Evolutionary conservation across 2,888 invertebrate species (phyloP).

Genomic region (Drosophila eohydei): DNA sequence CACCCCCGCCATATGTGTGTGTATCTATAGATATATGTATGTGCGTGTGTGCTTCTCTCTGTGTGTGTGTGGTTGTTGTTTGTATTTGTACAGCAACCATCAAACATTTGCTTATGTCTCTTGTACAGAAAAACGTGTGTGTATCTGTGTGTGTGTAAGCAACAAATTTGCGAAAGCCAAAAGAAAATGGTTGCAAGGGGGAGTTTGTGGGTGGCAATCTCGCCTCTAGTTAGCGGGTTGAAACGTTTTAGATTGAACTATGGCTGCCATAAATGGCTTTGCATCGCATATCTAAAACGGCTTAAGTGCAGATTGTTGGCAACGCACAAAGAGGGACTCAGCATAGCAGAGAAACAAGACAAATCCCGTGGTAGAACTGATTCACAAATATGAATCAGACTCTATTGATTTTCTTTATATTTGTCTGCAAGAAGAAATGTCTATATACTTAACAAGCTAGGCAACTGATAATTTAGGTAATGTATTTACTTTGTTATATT

Average conservation of each 20-base stretch:
- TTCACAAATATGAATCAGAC: constrained; percentile 5
- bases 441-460: background rate
- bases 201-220: constrained; percentile 60
- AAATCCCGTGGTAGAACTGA: constrained; percentile 5
- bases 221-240: constrained; percentile 70
- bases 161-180: constrained; percentile 70
- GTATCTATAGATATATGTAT: constrained; percentile 14
- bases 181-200: constrained; percentile 71
- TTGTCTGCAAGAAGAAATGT: background rate
- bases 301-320: constrained; percentile 71
- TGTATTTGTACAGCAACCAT: constrained; percentile 83
- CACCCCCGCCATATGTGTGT: constrained; percentile 55
- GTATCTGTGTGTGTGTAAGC: constrained; percentile 29
- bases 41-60: constrained; percentile 14
- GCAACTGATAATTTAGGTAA: background rate
- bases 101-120: constrained; percentile 77
- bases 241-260: constrained; percentile 74
- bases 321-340: constrained; percentile 38
- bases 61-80: constrained; percentile 63
- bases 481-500: background rate
- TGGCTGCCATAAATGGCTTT: constrained; percentile 74
- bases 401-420: constrained; percentile 24
- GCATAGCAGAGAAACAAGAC: background rate
- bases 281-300: constrained; percentile 70
- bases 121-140: constrained; percentile 44